These are phyloP conservation scores for Heteromormyrus szaboi DNA, from an alignment of 2,797 vertebrate species.

Conservation along the genomic window DNA sequence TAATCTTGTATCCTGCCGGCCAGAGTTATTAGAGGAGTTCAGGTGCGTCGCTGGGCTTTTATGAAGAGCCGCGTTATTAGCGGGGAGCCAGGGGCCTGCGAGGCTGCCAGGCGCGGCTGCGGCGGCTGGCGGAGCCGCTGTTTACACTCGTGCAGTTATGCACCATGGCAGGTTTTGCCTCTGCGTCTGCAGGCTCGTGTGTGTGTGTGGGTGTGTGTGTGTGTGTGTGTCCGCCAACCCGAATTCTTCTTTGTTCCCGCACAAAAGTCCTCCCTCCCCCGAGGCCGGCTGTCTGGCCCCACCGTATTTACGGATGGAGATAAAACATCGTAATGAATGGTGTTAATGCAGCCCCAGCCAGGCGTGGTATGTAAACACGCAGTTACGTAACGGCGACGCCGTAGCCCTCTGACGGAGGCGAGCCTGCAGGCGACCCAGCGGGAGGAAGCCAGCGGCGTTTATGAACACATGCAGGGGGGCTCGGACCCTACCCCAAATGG, in stretches of 20 bases:
- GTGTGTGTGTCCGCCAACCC: neutral
- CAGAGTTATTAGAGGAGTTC: slow-evolving; percentile 56
- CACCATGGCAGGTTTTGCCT: slow-evolving; percentile 32
- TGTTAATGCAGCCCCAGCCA: slow-evolving; percentile 32
- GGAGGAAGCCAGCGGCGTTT: neutral
- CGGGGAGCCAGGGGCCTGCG: slow-evolving; percentile 52
- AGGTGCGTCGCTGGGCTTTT: slow-evolving; percentile 43
- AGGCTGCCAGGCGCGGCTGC: neutral
- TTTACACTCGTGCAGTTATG: slow-evolving; percentile 26
- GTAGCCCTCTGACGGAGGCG: neutral
- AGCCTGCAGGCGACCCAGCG: neutral
- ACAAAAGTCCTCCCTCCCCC: neutral
- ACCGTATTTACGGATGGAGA: slow-evolving; percentile 23
- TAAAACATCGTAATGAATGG: slow-evolving; percentile 26
- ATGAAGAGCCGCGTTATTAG: slow-evolving; percentile 36
- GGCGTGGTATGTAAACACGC: slow-evolving; percentile 10
- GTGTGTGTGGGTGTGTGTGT: neutral
- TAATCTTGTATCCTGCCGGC: slow-evolving; percentile 59
- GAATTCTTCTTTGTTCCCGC: neutral
- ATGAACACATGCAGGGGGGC: neutral
- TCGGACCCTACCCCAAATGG: neutral
- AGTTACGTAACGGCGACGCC: slow-evolving; percentile 10
- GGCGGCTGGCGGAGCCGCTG: slow-evolving; percentile 36
- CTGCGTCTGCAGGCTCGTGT: slow-evolving; percentile 28
- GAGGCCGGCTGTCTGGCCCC: slow-evolving; percentile 11